Evolutionary conservation across 35 echinoderm and acorn worm species (phyloP), one percentile per base, ranked within the genome.

Genomic region (Heliocidaris tuberculata): DNA sequence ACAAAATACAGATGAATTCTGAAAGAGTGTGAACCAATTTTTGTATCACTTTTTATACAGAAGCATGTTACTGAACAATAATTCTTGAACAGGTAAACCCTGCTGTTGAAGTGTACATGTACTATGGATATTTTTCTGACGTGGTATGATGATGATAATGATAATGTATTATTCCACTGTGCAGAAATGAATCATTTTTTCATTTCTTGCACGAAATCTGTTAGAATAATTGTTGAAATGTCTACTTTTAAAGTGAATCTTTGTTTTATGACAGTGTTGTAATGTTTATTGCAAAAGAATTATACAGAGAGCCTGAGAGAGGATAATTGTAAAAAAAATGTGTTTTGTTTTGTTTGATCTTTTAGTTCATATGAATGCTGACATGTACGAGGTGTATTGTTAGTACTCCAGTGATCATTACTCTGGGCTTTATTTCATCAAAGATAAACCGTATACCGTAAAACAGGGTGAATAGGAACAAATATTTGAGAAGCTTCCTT

Each of bases 261-360:
- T 29, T 47, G 32, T 21, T 91, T 24, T 47, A 50, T 47, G 49
- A 47, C 42, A 15, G 15, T 91, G 29, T 48, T 48, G 27, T 48
- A 52, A 91, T 52, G 89, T 91, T 91, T 48, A 47, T 91, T 47
- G 42, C 89, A 52, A 48, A 47, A 48, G 89, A 48, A 52, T 29
- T 91, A 52, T 52, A 48, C n/a, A 47, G 42, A 90, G n/a, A n/a
- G n/a, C n/a, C n/a, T n/a, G n/a, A n/a, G n/a, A n/a, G 88, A 52
- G 89, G 42, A 27, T 48, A 48, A 91, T 91, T 19, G 30, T 48
- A 91, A 13, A 35, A 35, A 47, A 21, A 31, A 24, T 47, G 17
- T 52, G 4, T 6, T 78, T 78, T 19, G 35, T 42, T 42, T 42
- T 42, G 35, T 42, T 42, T 42, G 35, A 42, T 42, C 35, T 42